phyloP scores from a whole-genome alignment of 2,113 vertebrate genomes.

The Corythornis madagascariensis region DNA sequence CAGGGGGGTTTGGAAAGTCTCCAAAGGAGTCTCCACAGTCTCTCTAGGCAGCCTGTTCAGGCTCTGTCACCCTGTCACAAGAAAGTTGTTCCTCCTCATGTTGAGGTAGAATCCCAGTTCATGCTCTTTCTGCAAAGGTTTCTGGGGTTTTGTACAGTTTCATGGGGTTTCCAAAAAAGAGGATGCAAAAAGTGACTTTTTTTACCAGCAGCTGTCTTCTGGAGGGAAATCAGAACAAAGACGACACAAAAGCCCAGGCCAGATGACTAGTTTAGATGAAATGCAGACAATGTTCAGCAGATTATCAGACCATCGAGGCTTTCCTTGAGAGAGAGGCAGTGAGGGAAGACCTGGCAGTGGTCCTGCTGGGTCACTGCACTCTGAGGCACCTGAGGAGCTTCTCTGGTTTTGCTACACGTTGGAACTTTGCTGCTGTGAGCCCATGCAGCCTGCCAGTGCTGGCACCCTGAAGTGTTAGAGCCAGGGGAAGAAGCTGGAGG shows the following conservation, averaged over 20 bases:
- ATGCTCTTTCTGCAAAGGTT: neutral
- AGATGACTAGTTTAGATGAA: neutral
- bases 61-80: no score
- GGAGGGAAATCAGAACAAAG: neutral
- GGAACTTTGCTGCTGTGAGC: neutral
- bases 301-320: neutral
- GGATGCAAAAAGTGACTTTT: neutral
- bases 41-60: no score
- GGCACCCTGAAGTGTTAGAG: neutral
- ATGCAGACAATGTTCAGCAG: neutral
- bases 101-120: neutral
- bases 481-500: neutral
- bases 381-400: neutral
- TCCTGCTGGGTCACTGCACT: no score
- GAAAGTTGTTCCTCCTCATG: no score
- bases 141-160: neutral
- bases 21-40: no score
- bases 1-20: no score
- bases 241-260: neutral
- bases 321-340: neutral
- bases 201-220: neutral
- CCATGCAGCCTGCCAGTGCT: neutral
- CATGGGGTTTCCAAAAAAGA: neutral
- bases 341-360: neutral
- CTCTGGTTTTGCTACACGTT: neutral